A percentile compares a stretch with the other conserved stretches of the same genome.
These are phyloP conservation scores for Pollenia amentaria DNA, from an alignment of 2,888 invertebrate genomes.

Conservation along the genomic window DNA sequence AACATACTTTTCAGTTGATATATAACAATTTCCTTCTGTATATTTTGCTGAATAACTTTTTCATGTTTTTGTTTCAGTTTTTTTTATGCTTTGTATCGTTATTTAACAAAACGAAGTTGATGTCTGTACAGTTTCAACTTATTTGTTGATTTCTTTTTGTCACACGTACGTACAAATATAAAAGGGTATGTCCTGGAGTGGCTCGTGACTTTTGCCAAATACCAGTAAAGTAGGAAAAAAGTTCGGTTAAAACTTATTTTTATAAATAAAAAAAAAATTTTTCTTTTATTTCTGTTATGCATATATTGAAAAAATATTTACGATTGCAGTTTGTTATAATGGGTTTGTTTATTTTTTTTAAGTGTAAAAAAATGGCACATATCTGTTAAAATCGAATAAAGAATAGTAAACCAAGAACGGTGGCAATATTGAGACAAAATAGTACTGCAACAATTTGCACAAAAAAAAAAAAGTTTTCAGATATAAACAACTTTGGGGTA, in stretches of 20 bases:
- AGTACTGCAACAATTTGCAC: no score
- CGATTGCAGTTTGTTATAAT: background rate
- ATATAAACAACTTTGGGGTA: no score
- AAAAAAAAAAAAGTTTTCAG: no score
- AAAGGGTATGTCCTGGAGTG: background rate
- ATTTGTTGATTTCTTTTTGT: constrained; percentile 45
- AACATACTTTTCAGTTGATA: background rate
- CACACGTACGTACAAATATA: background rate
- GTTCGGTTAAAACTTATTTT: background rate
- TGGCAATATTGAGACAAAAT: no score
- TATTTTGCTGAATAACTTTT: background rate
- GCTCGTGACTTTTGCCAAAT: background rate
- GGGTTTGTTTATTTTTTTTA: background rate
- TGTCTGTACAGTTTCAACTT: constrained; percentile 16
- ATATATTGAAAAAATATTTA: constrained; percentile 36
- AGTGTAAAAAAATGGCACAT: background rate
- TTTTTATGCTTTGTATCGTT: constrained; percentile 1
- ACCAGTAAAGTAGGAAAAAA: background rate
- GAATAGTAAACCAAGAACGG: background rate
- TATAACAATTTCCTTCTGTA: background rate
- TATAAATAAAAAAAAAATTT: background rate
- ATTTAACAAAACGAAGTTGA: background rate
- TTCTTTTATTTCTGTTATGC: constrained; percentile 11
- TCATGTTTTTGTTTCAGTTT: constrained; percentile 17
- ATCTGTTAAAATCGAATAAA: background rate